Percentiles rank a stretch among this genome's conserved stretches.
These are phyloP conservation scores for Neocloeon triangulifer DNA, from an alignment of 1,140 invertebrate genomes.

Conservation along the genomic window DNA sequence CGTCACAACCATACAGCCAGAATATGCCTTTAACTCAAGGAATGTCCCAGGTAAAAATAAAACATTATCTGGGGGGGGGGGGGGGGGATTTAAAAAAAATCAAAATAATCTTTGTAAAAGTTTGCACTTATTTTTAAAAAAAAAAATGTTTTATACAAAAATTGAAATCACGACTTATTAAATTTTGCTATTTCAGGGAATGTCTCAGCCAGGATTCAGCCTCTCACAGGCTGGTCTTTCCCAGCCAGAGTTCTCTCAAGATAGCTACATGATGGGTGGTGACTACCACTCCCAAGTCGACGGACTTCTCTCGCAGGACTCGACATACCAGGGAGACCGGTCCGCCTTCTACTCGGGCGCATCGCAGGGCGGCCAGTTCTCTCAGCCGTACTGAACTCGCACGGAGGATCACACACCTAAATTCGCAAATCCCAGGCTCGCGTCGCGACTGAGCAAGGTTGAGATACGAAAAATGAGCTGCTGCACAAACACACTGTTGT, in stretches of 20 bases:
- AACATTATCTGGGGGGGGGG: too few relatives aligned
- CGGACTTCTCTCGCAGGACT: conserved; percentile 83
- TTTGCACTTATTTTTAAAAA: conserved; percentile 1
- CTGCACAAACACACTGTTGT: too few relatives aligned
- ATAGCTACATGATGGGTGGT: conserved; percentile 59
- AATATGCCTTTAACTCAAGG: conserved; percentile 16
- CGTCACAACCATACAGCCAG: conserved; percentile 36
- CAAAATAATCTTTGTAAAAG: too few relatives aligned
- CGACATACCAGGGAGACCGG: conserved; percentile 67
- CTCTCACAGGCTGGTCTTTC: conserved; percentile 42
- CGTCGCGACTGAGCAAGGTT: too few relatives aligned
- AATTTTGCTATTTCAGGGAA: conserved; percentile 26
- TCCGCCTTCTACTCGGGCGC: conserved; percentile 34
- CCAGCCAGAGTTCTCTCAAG: conserved; percentile 65
- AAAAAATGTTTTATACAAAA: too few relatives aligned
- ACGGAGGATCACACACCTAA: too few relatives aligned
- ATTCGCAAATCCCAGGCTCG: too few relatives aligned
- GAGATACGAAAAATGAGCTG: too few relatives aligned
- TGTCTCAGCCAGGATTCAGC: conserved; percentile 44
- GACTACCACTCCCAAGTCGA: conserved; percentile 89
- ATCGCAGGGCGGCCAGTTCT: conserved; percentile 30
- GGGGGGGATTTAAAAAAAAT: too few relatives aligned
- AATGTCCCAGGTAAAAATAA: conserved; percentile 16
- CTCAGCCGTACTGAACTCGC: too few relatives aligned
- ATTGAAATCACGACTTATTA: too few relatives aligned